Conservation (phyloP, 2,113 vertebrate species). For the Ancistrus triradiatus region DNA sequence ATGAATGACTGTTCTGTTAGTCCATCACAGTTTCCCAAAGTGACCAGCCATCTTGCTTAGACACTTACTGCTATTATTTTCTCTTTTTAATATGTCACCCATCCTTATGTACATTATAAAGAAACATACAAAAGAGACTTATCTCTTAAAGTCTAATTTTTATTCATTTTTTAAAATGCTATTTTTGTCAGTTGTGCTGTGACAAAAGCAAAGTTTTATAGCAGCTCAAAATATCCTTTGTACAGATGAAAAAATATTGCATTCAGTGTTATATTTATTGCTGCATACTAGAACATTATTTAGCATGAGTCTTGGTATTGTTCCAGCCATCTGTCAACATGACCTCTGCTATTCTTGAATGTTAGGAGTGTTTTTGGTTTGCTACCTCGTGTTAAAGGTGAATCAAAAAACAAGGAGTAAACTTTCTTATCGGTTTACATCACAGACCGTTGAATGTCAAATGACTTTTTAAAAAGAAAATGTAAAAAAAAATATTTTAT, state of each 20-base stretch:
- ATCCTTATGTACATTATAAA: too few species aligned
- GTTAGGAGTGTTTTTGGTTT: constrained; percentile 38
- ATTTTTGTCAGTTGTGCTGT: constrained; percentile 32
- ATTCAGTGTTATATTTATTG: constrained; percentile 29
- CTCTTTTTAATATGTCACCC: too few species aligned
- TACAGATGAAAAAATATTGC: constrained; percentile 26
- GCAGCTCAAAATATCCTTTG: constrained; percentile 24
- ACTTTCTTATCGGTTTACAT: constrained; percentile 44
- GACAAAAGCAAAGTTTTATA: too few species aligned
- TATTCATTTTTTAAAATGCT: constrained; percentile 29
- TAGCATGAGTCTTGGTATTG: constrained; percentile 37
- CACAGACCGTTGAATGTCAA: constrained; percentile 51
- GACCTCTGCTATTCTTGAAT: constrained; percentile 41
- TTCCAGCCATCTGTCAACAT: constrained; percentile 28
- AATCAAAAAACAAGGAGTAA: constrained; percentile 31
- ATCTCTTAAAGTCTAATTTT: constrained; percentile 30
- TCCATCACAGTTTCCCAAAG: too few species aligned
- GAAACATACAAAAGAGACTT: constrained; percentile 36
- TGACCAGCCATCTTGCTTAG: too few species aligned
- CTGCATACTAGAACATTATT: constrained; percentile 30
- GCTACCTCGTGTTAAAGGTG: constrained; percentile 19
- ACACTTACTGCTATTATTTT: too few species aligned
- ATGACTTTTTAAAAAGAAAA: constrained; percentile 39
- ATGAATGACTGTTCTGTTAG: too few species aligned
- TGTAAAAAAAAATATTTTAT: constrained; percentile 17